A percentile compares a stretch with the other conserved stretches of the same genome.
Evolutionary conservation across 64 coral and sea anemone species (phyloP).

Genomic region (Platygyra sinensis): DNA sequence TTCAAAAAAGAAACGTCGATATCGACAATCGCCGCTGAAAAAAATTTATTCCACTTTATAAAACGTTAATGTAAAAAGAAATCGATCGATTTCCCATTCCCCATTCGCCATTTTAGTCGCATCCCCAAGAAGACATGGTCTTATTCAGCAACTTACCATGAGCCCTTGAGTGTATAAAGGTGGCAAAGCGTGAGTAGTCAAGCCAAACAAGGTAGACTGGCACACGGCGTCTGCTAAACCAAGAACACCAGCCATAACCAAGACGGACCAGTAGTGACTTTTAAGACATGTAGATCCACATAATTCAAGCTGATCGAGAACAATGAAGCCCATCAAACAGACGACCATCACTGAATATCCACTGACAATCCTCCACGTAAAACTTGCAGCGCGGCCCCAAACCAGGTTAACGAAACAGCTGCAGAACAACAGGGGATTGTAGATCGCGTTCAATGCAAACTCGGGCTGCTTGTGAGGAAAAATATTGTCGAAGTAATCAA

Average conservation of each 20-base stretch:
- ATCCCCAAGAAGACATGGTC: too few relatives aligned
- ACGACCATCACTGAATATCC: conserved; percentile 72
- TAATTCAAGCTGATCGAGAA: conserved; percentile 82
- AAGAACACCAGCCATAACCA: conserved; percentile 77
- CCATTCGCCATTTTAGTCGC: too few relatives aligned
- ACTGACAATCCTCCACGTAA: conserved; percentile 80
- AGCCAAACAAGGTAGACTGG: conserved; percentile 89
- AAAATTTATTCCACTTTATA: too few relatives aligned
- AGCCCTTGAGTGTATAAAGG: conserved; percentile 91
- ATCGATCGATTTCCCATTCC: too few relatives aligned
- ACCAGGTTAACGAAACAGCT: conserved; percentile 88
- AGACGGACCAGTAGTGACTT: conserved; percentile 85
- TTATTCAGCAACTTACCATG: conserved; percentile 62
- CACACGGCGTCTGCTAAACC: conserved; percentile 88
- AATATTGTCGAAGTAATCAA: conserved; percentile 91
- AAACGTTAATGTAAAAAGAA: too few relatives aligned
- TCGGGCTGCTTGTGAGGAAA: conserved; percentile 88
- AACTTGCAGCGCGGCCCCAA: conserved; percentile 85
- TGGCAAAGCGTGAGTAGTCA: conserved; percentile 87
- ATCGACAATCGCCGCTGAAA: too few relatives aligned
- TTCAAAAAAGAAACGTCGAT: too few relatives aligned
- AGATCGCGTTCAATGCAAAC: conserved; percentile 87
- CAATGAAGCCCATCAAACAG: conserved; percentile 83
- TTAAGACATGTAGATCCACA: conserved; percentile 83
- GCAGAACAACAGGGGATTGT: conserved; percentile 90